These are phyloP conservation scores for Pterocles burchelli DNA, from an alignment of 2,113 vertebrate species.

Conservation along the genomic window DNA sequence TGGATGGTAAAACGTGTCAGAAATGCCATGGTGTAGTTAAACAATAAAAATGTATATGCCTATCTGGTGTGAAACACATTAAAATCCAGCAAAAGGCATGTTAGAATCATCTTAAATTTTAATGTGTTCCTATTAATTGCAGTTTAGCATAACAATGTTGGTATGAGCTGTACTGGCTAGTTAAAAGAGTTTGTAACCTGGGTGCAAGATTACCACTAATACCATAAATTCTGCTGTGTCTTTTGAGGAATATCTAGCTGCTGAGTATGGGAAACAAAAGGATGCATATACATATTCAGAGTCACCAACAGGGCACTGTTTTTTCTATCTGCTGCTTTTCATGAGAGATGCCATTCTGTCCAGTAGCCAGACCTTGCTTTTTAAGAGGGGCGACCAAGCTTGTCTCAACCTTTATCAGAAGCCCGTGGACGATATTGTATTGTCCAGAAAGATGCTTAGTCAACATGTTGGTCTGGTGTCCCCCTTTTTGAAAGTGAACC, in stretches of 20 bases:
- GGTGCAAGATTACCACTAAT: background rate
- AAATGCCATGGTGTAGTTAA: background rate
- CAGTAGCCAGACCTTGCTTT: background rate
- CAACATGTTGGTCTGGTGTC: background rate
- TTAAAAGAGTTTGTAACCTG: background rate
- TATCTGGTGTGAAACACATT: background rate
- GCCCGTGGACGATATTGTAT: background rate
- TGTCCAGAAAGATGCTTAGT: background rate
- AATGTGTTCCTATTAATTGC: background rate
- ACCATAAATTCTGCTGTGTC: background rate
- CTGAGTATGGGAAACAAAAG: background rate
- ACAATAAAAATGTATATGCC: background rate
- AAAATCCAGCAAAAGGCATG: background rate
- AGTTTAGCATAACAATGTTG: background rate
- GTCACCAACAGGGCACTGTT: background rate
- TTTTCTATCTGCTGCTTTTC: background rate
- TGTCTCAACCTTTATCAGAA: background rate
- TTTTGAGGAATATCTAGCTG: background rate
- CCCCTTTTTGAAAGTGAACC: background rate
- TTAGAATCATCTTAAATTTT: constrained; percentile 27
- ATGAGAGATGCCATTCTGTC: background rate
- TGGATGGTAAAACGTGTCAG: background rate
- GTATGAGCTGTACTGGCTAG: background rate
- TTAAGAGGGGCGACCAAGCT: background rate
- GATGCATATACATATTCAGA: background rate